Base-by-base conservation (phyloP, 1,140 invertebrate species). In the Paralvinella palmiformis region DNA sequence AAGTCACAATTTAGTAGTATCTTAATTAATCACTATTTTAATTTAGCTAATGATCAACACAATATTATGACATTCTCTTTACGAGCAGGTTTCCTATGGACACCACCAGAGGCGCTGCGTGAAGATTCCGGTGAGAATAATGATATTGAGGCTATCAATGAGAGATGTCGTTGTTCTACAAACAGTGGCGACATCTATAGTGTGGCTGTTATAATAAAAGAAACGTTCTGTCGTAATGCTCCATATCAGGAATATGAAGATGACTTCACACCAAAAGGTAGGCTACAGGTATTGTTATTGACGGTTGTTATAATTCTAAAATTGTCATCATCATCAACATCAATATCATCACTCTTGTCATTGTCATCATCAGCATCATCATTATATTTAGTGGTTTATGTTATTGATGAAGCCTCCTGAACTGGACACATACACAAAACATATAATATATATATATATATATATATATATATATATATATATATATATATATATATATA, bases 181-280 rank as follows among this genome's bases (percentile, higher is more conserved):
- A 88, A 4, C 90, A 90, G 79, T 20, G 76, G 87, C 0, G 92
- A 94, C 78, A 90, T 94, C 63, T 94, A 91, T 80, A 90, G 89
- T 66, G 92, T 94, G 73, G 89, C 88, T 35, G 93, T 94, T 67
- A 88, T 94, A 65, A 88, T 93, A 85, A 90, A 93, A 75, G 91
- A 94, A 81, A 88, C 93, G 1, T 88, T 94, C 53, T 88, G 92
- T 15, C 84, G 90, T 59, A 63, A 63, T 32, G 90, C 89, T 29
- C 89, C 91, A n/a, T 63, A 56, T 24, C 24, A 50, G 17, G 62
- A 63, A 29, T 22, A 63, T 24, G 62, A 63, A 59, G 20, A 55
- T 24, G n/a, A n/a, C n/a, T n/a, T n/a, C n/a, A n/a, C n/a, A n/a
- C n/a, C n/a, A n/a, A n/a, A n/a, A n/a, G n/a, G n/a, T n/a, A n/a